phyloP scores from a whole-genome alignment of 2,113 vertebrate species.

The Centropus bengalensis region DNA sequence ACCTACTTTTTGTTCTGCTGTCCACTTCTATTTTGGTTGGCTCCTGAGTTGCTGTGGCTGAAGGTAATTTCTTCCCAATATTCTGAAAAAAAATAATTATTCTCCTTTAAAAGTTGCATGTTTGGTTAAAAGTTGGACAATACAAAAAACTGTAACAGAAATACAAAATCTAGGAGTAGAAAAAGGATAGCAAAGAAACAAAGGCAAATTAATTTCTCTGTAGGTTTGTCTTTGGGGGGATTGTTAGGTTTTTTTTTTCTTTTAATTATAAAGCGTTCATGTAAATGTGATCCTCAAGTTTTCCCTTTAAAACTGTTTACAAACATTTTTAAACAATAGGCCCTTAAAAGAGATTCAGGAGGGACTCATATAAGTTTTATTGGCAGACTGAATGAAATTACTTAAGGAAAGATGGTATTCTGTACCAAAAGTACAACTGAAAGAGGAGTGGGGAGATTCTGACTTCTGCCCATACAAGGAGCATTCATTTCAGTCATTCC shows the following conservation, averaged over 20 bases:
- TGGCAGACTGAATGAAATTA: not conserved
- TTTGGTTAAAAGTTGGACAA: slow-evolving; percentile 17
- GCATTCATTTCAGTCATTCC: not conserved
- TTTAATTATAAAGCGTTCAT: not conserved
- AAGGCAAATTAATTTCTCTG: not conserved
- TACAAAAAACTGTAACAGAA: not conserved
- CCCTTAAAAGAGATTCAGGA: not conserved
- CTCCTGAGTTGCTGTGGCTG: slow-evolving; percentile 79
- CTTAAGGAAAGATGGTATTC: not conserved
- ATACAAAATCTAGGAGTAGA: not conserved
- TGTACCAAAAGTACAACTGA: not conserved
- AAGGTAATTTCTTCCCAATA: slow-evolving; percentile 84
- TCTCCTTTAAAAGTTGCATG: slow-evolving; percentile 47
- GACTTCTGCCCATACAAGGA: not conserved
- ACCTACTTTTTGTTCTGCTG: slow-evolving; percentile 89
- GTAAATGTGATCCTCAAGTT: not conserved
- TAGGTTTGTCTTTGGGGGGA: not conserved
- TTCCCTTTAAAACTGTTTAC: not conserved
- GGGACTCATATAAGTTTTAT: not conserved
- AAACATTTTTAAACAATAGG: not conserved
- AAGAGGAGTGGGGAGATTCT: not conserved
- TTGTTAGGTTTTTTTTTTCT: not conserved
- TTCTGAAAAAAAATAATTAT: slow-evolving; percentile 70
- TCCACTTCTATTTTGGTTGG: slow-evolving; percentile 90
- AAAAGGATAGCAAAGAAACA: not conserved